Conservation (phyloP, 2,797 vertebrate genomes). For the Sebastes steindachneri region DNA sequence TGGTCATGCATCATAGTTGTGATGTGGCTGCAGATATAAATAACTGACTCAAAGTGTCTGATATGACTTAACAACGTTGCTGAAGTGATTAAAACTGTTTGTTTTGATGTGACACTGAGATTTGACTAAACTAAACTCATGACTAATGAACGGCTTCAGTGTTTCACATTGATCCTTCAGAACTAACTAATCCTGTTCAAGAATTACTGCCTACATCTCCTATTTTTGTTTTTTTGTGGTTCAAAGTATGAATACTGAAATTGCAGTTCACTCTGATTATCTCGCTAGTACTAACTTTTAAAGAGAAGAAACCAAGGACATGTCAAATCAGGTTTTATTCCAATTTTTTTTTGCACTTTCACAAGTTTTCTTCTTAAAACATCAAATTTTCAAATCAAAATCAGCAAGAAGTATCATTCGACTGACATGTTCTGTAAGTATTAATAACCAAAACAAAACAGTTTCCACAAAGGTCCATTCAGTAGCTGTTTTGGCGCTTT, state of each 20-base stretch:
- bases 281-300: not conserved
- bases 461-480: not conserved
- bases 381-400: not conserved
- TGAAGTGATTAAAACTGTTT: not conserved
- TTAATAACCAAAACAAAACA: not conserved
- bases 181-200: constrained; percentile 23
- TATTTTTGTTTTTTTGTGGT: not conserved
- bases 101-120: constrained; percentile 12
- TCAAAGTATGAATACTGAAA: not conserved
- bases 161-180: constrained; percentile 4
- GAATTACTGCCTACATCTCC: not conserved
- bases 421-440: not conserved
- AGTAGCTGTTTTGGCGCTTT: not conserved
- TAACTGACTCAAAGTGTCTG: constrained; percentile 22
- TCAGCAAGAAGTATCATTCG: not conserved
- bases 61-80: not conserved
- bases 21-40: constrained; percentile 39
- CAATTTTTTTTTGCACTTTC: not conserved
- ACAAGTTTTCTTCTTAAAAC: not conserved
- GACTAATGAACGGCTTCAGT: constrained; percentile 39
- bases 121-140: constrained; percentile 17
- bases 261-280: not conserved
- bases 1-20: constrained; percentile 20
- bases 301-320: not conserved
- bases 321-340: not conserved